A percentile compares a stretch with the other conserved stretches of the same genome.
phyloP scores from a whole-genome alignment of 2,113 vertebrate genomes.

The Spermophilus dauricus region DNA sequence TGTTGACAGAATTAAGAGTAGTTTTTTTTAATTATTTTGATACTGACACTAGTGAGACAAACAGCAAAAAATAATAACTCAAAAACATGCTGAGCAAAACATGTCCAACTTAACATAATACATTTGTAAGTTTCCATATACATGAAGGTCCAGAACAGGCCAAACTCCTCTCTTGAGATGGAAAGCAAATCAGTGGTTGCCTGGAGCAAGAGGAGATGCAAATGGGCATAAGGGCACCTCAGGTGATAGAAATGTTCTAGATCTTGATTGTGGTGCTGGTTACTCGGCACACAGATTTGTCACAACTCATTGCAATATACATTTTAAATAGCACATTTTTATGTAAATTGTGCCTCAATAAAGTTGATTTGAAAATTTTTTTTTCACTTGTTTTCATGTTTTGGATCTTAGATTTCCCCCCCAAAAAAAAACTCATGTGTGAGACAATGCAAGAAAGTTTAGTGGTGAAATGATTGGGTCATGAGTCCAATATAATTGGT shows the following conservation, averaged over 20 bases:
- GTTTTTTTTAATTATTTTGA: neutral
- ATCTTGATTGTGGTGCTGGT: neutral
- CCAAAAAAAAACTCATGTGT: too few relatives aligned
- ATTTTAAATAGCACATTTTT: neutral
- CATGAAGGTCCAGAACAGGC: neutral
- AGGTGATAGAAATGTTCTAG: neutral
- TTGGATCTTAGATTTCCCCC: too few relatives aligned
- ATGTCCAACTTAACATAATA: neutral
- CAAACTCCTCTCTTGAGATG: neutral
- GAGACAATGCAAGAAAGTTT: too few relatives aligned
- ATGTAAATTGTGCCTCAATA: neutral
- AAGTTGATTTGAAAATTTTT: neutral
- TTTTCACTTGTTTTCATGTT: too few relatives aligned
- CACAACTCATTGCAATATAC: neutral
- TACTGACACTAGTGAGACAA: neutral
- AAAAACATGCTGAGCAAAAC: neutral
- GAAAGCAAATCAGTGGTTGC: neutral
- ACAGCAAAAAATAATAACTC: neutral
- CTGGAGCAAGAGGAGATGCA: neutral
- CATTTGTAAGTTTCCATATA: neutral
- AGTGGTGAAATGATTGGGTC: too few relatives aligned
- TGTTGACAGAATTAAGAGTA: constrained; percentile 25
- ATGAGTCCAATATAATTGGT: too few relatives aligned
- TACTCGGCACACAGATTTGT: neutral
- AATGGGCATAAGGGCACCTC: neutral